Conservation (phyloP, 2,113 vertebrate genomes). For the human region GRCh38 chr4:134593001-134593500, state of each 20-base stretch:
- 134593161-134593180: background rate
- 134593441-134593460: conserved; percentile 65
- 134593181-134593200: background rate
- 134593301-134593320: conserved; percentile 16
- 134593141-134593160: background rate
- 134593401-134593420: conserved; percentile 67
- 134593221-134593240: background rate
- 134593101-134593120: conserved; percentile 26
- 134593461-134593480: conserved; percentile 66
- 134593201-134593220: background rate
- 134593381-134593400: conserved; percentile 68
- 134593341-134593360: background rate
- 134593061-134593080: background rate
- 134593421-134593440: conserved; percentile 66
- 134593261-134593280: conserved; percentile 43
- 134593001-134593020: background rate
- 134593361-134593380: conserved; percentile 65
- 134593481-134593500: conserved; percentile 71
- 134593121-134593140: conserved; percentile 1
- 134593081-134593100: background rate
- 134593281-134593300: conserved; percentile 47
- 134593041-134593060: background rate
- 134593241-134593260: conserved; percentile 37
- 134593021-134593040: background rate
- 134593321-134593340: conserved; percentile 41